Percentiles rank a stretch among this genome's conserved stretches.
Evolutionary conservation across 2,797 vertebrate genomes (phyloP).

Genomic region (Hemibagrus guttatus): DNA sequence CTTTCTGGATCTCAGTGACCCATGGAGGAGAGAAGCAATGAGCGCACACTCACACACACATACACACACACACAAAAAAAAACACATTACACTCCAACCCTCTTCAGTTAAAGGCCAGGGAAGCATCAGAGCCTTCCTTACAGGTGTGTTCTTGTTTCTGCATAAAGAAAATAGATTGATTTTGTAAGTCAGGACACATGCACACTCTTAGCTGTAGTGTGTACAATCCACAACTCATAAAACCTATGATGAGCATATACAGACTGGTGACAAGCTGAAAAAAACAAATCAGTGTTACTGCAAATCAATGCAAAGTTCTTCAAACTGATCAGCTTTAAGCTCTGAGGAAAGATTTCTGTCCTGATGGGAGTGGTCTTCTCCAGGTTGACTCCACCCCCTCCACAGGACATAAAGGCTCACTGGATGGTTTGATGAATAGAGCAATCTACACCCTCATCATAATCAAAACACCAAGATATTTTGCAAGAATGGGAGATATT

Average conservation of each 20-base stretch:
- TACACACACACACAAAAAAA: conserved; percentile 53
- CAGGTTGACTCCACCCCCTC: not conserved
- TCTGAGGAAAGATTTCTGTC: not conserved
- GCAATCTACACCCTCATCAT: not conserved
- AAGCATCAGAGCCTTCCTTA: conserved; percentile 74
- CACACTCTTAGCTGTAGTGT: not conserved
- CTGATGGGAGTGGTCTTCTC: not conserved
- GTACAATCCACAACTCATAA: not conserved
- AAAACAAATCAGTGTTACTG: not conserved
- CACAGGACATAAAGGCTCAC: not conserved
- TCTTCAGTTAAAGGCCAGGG: conserved; percentile 79
- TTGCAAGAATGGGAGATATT: no score
- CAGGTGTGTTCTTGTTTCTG: conserved; percentile 62
- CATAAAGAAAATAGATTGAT: not conserved
- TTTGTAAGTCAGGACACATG: not conserved
- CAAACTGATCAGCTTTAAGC: not conserved
- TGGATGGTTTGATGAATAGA: not conserved
- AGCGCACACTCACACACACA: conserved; percentile 64
- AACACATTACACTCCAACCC: conserved; percentile 73
- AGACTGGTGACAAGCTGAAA: not conserved
- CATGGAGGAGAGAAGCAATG: conserved; percentile 76
- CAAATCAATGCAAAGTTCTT: not conserved
- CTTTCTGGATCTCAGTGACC: conserved; percentile 74
- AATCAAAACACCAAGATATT: not conserved
- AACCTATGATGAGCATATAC: not conserved